phyloP scores from a whole-genome alignment of 1,140 invertebrate species.

The Heliothis subflexa region DNA sequence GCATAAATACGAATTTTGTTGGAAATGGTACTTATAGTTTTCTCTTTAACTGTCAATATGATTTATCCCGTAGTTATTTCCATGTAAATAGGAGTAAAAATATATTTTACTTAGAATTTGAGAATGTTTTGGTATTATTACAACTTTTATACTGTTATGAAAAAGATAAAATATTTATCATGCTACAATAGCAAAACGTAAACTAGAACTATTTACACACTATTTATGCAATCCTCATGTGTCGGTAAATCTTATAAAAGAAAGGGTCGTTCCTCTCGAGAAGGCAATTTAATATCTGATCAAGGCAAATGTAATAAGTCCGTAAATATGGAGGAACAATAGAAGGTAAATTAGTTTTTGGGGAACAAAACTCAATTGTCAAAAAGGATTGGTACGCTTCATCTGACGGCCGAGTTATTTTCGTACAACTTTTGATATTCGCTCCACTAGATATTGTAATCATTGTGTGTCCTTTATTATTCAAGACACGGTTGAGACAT shows the following conservation, averaged over 20 bases:
- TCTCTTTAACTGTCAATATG: too few species aligned
- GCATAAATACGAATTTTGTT: not conserved
- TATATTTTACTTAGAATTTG: too few species aligned
- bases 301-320: conserved; percentile 79
- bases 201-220: not conserved
- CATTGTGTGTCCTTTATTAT: conserved; percentile 44
- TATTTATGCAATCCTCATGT: not conserved
- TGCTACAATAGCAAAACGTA: not conserved
- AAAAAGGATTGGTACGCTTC: conserved; percentile 63
- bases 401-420: conserved; percentile 53
- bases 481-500: conserved; percentile 28
- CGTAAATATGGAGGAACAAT: conserved; percentile 80
- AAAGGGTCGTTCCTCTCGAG: conserved; percentile 62
- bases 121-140: too few species aligned
- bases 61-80: too few species aligned
- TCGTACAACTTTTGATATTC: conserved; percentile 34
- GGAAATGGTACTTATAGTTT: not conserved
- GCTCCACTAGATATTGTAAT: conserved; percentile 38
- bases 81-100: too few species aligned
- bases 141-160: too few species aligned
- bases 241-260: conserved; percentile 66
- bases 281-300: conserved; percentile 78
- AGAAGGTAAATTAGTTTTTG: conserved; percentile 79
- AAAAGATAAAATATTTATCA: too few species aligned
- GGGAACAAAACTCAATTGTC: conserved; percentile 74